These are phyloP conservation scores for Cryptomyrus ogoouensis DNA, from an alignment of 2,113 vertebrate species.

Conservation along the genomic window DNA sequence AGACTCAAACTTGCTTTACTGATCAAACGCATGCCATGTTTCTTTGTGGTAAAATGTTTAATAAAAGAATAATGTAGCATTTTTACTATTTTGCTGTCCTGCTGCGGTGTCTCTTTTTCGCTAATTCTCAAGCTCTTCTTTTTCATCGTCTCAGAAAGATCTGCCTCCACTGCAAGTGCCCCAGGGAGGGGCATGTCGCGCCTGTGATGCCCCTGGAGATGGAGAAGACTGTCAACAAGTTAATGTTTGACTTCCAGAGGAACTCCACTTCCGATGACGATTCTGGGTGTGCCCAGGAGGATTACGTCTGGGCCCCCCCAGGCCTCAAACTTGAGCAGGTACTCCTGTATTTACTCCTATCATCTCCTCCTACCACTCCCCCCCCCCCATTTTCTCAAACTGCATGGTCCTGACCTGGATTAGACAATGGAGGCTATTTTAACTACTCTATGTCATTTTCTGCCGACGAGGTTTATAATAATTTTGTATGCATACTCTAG, in stretches of 20 bases:
- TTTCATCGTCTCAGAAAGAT: constrained; percentile 63
- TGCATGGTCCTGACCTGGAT: not conserved
- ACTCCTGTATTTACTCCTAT: constrained; percentile 23
- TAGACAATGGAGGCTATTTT: not conserved
- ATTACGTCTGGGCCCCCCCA: constrained; percentile 90
- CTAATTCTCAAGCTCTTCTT: constrained; percentile 23
- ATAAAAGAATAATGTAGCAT: not conserved
- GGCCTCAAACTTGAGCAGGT: constrained; percentile 96
- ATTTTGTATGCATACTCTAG: not conserved
- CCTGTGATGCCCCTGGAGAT: constrained; percentile 95
- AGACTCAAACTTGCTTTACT: not conserved
- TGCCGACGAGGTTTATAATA: not conserved
- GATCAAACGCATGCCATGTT: not conserved
- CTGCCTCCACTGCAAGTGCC: constrained; percentile 74
- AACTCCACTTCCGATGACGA: constrained; percentile 95
- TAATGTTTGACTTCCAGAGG: constrained; percentile 99
- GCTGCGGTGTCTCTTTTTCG: not conserved
- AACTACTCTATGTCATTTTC: not conserved
- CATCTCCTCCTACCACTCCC: not conserved
- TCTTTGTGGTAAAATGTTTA: not conserved
- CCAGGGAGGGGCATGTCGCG: constrained; percentile 82
- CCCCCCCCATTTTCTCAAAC: not conserved
- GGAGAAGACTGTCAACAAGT: constrained; percentile 96
- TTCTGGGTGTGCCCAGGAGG: constrained; percentile 92
- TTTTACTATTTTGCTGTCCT: constrained; percentile 4